Evolutionary conservation across 2,888 invertebrate species (phyloP), one percentile per base, ranked within the genome.

Genomic region (Fragum fragum): DNA sequence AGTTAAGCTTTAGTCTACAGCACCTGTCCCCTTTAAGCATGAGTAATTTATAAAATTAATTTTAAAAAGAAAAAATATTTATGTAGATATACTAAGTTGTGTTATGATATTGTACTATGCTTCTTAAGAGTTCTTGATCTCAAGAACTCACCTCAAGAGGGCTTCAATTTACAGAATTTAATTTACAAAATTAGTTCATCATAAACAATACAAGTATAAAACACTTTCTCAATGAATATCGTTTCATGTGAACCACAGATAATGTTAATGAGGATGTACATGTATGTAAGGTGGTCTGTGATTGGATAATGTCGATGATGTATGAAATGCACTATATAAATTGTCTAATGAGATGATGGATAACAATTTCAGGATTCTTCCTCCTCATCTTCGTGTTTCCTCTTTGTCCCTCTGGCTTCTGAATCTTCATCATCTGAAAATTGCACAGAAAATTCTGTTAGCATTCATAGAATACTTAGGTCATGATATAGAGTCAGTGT

Each of bases 331-430:
- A 71, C 59, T 28, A 80, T 66, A 76, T 39, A 73, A 55, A 78
- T 76, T 81, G 85, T 83, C 82, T 82, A 85, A 85, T 85, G 85
- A 81, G 76, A 80, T 76, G 82, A 71, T 42, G 52, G 73, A 14
- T 85, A 77, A 79, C 77, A 82, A 59, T 75, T 78, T 79, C 79
- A 85, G 69, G 86, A 87, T 59, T 86, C 88, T 28, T 86, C 87
- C 53, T 88, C 89, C 69, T 88, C 90, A 39, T 86, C 88, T 71
- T 90, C 90, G 42, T 81, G 89, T 84, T 90, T 90, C 79, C 90
- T 87, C 70, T 90, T 90, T 52, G 81, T 84, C 47, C 90, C 90
- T 81, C 89, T 86, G 28, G 87, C 88, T 32, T 90, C 91, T n/a
- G 88, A 87, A 21, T 88, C 86, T 11, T 87, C 87, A 47, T 66